These are phyloP conservation scores for Psilanteris sp. DNA, from an alignment of 1,140 invertebrate species.

Conservation along the genomic window DNA sequence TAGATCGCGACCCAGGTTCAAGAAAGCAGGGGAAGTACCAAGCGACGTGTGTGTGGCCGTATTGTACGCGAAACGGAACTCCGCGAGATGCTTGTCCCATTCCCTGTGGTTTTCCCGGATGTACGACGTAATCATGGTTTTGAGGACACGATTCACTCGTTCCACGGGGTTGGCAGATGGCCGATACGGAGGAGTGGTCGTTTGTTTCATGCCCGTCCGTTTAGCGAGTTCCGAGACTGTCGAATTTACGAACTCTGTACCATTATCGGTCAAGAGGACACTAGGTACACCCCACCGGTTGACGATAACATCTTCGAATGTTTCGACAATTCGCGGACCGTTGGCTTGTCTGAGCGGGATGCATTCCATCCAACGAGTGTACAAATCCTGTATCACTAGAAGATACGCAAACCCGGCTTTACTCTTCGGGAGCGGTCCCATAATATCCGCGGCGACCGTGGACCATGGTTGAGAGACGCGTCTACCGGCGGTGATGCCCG, in stretches of 20 bases:
- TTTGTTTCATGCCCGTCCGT: no score
- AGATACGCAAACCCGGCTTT: constrained; percentile 64
- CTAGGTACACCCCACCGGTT: constrained; percentile 32
- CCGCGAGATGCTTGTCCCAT: constrained; percentile 1
- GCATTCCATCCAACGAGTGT: constrained; percentile 64
- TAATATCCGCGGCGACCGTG: constrained; percentile 62
- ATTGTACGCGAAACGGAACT: constrained; percentile 59
- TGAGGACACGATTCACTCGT: no score
- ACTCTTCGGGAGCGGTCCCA: constrained; percentile 67
- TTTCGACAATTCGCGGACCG: constrained; percentile 5
- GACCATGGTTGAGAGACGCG: constrained; percentile 55
- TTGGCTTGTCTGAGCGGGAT: no score
- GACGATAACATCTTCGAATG: constrained; percentile 3
- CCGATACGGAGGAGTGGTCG: no score
- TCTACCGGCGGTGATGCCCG: constrained; percentile 55
- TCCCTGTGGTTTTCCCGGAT: constrained; percentile 33
- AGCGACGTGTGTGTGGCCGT: constrained; percentile 64
- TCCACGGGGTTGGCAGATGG: no score
- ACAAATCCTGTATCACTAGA: constrained; percentile 69
- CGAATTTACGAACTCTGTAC: constrained; percentile 20
- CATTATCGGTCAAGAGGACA: constrained; percentile 5
- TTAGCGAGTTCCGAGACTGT: background rate
- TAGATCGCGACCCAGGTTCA: constrained; percentile 67
- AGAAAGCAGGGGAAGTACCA: constrained; percentile 65
- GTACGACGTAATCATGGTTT: constrained; percentile 69